These are phyloP conservation scores for Troilus luridus DNA, from an alignment of 2,888 invertebrate genomes.

Conservation along the genomic window DNA sequence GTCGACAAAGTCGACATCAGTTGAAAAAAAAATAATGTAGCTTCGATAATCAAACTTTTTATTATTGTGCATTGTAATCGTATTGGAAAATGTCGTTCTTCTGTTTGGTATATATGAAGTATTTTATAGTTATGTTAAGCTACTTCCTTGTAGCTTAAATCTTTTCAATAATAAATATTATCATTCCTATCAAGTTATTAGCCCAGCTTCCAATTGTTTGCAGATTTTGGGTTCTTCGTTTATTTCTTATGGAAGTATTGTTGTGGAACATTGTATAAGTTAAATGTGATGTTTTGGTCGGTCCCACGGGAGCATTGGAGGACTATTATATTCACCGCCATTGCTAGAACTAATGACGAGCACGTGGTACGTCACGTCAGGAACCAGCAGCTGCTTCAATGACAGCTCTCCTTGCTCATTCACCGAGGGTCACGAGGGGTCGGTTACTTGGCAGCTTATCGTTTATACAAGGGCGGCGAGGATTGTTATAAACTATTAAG, in stretches of 20 bases:
- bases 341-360: conserved; percentile 23
- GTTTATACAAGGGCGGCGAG: neutral
- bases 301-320: neutral
- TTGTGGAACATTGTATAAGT: neutral
- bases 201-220: too few species aligned
- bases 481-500: neutral
- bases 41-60: too few species aligned
- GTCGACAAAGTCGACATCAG: too few species aligned
- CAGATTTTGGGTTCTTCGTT: too few species aligned
- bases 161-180: too few species aligned
- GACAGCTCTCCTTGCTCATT: neutral
- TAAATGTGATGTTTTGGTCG: neutral
- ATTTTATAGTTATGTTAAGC: too few species aligned
- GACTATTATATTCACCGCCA: neutral
- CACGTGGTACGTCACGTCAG: neutral
- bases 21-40: too few species aligned
- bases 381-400: neutral
- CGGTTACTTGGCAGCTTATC: neutral
- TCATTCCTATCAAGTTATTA: too few species aligned
- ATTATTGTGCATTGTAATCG: too few species aligned
- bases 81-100: too few species aligned
- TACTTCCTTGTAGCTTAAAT: too few species aligned
- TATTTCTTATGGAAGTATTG: neutral
- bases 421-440: neutral
- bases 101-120: too few species aligned